Evolutionary conservation across 2,888 invertebrate genomes (phyloP), one percentile per base, ranked within the genome.

Genomic region (Sinodicranocentrus sp.): DNA sequence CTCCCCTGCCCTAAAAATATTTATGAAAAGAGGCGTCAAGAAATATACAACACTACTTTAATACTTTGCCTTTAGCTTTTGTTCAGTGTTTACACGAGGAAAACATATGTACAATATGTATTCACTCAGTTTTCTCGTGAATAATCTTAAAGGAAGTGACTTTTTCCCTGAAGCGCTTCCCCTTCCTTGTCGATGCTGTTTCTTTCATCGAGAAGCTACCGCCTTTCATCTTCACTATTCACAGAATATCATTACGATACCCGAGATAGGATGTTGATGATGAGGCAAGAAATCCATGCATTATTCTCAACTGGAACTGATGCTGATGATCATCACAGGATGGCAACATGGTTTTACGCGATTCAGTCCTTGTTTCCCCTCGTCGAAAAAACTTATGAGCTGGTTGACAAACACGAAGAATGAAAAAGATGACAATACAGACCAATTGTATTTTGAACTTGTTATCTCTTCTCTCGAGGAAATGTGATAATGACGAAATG

Each of bases 131-230:
- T n/a, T n/a, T n/a, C n/a, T n/a, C n/a, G n/a, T n/a, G n/a, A n/a
- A n/a, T n/a, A n/a, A n/a, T n/a, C n/a, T n/a, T 33, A 10, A 39
- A 43, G 78, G 78, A 78, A 78, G 78, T 78, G 70, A 71, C 78
- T 78, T 77, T 78, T 71, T 70, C 78, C 71, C 70, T 61, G 13
- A 25, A 71, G 78, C 78, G 54, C 76, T 76, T 76, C 76, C 76
- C 75, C 75, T 75, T 48, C 3, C 17, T 13, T 8, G 13, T n/a
- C 15, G 48, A n/a, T 48, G 57, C 21, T 21, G 57, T 48, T 48
- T 17, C 21, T 3, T n/a, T n/a, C n/a, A n/a, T n/a, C n/a, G n/a
- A n/a, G n/a, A n/a, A n/a, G n/a, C n/a, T 57, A 17, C 17, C 57
- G 57, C 21, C 23, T 2, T 21, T 21, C 17, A 15, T 23, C 21